These are phyloP conservation scores for Aphis craccivora DNA, from an alignment of 1,140 invertebrate species.

Conservation along the genomic window DNA sequence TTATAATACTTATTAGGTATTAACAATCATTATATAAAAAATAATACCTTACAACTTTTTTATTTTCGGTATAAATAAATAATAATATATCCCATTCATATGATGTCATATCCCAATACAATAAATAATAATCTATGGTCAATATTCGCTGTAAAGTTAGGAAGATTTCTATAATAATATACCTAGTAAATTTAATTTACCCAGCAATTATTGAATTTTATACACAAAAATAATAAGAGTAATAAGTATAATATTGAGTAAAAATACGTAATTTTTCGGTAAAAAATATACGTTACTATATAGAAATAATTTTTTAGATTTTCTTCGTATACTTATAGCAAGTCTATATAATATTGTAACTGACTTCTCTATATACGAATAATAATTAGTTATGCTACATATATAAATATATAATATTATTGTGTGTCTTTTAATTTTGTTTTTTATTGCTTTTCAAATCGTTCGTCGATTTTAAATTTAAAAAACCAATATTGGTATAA, in stretches of 20 bases:
- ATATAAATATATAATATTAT: background rate
- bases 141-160: too few species aligned
- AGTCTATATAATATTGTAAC: background rate
- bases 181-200: too few species aligned
- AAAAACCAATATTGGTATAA: background rate
- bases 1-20: too few species aligned
- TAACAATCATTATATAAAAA: too few species aligned
- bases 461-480: background rate
- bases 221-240: too few species aligned
- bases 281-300: background rate
- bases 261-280: background rate
- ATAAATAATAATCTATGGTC: too few species aligned
- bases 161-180: too few species aligned
- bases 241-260: background rate
- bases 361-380: background rate
- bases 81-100: too few species aligned
- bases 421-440: background rate
- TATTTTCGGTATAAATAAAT: too few species aligned
- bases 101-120: too few species aligned
- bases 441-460: background rate
- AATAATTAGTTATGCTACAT: background rate
- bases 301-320: background rate
- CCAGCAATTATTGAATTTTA: too few species aligned
- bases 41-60: too few species aligned
- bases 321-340: background rate